phyloP scores from a whole-genome alignment of 2,888 invertebrate species.

The Phyllotreta cruciferae region DNA sequence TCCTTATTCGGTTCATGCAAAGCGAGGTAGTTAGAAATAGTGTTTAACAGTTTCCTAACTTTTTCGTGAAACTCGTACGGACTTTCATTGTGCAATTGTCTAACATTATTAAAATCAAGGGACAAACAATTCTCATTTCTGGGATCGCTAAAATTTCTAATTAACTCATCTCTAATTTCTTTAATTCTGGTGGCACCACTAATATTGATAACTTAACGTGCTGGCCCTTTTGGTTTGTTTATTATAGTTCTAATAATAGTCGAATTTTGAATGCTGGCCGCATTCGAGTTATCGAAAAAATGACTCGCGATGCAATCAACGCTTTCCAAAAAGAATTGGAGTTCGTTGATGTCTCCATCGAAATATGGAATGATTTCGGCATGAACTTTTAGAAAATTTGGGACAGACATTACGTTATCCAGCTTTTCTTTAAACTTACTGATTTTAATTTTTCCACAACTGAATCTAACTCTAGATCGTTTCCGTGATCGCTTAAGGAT shows the following conservation, averaged over 20 bases:
- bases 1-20: conserved; percentile 15
- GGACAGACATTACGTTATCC: neutral
- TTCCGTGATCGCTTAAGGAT: conserved; percentile 1
- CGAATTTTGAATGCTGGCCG: conserved; percentile 4
- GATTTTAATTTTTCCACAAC: neutral
- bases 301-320: conserved; percentile 17
- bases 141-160: conserved; percentile 17
- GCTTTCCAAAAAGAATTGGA: conserved; percentile 24
- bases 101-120: neutral
- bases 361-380: conserved; percentile 20
- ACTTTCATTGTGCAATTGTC: conserved; percentile 5
- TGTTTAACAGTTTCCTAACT: conserved; percentile 17
- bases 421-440: neutral
- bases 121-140: conserved; percentile 8
- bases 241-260: conserved; percentile 16
- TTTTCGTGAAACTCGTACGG: conserved; percentile 18
- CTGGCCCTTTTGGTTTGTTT: conserved; percentile 15
- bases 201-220: conserved; percentile 13
- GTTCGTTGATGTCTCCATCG: conserved; percentile 17
- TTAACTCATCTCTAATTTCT: conserved; percentile 15
- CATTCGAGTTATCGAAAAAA: conserved; percentile 1
- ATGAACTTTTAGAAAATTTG: conserved; percentile 17
- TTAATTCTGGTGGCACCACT: conserved; percentile 10
- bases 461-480: neutral
- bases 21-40: conserved; percentile 19